Base-by-base conservation (phyloP, 2,797 vertebrate species). In the Rachycentron canadum region DNA sequence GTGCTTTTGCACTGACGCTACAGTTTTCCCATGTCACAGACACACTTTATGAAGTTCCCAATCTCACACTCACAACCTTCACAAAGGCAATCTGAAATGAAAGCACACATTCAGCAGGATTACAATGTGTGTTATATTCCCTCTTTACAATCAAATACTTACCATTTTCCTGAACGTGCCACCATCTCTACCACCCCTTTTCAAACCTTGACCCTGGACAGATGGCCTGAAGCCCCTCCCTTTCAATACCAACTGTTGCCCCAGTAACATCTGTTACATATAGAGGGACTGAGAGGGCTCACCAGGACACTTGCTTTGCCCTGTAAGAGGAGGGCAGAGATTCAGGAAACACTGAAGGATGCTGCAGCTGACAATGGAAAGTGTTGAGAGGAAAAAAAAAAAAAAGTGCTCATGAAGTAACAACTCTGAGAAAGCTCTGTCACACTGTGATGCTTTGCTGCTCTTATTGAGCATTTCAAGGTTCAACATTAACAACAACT, bases 151-250 rank as follows among this genome's bases (percentile, higher is more conserved):
- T 53, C 57, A 76, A 89, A 91, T 91, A 92, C 86, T 88, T 91
- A 79, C 82, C 71, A 71, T 91, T 90, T 94, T 88, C 83, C 82
- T 85, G 82, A 94, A 93, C 83, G 87, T 93, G 91, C 88, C 91
- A 94, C 89, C 89, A 88, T 92, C 89, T 79, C 85, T 82, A 69
- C 85, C 86, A 90, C 78, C 80, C 82, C 90, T 92, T 93, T 94
- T 94, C 92, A 95, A 94, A 93, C 88, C 93, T 94, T 96, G 95
- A 96, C 95, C 95, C 94, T 93, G 90, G 93, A 94, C 95, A 96
- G 95, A 96, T 96, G 95, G 95, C 91, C 89, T 87, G 80, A 91
- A 94, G 93, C 94, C 93, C 94, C 94, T 92, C 94, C 95, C 90
- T 74, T 89, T 90, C 90, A 90, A 89, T 94, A 95, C 95, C 94